phyloP scores from a whole-genome alignment of 2,797 vertebrate genomes.

The Oreochromis grahami region DNA sequence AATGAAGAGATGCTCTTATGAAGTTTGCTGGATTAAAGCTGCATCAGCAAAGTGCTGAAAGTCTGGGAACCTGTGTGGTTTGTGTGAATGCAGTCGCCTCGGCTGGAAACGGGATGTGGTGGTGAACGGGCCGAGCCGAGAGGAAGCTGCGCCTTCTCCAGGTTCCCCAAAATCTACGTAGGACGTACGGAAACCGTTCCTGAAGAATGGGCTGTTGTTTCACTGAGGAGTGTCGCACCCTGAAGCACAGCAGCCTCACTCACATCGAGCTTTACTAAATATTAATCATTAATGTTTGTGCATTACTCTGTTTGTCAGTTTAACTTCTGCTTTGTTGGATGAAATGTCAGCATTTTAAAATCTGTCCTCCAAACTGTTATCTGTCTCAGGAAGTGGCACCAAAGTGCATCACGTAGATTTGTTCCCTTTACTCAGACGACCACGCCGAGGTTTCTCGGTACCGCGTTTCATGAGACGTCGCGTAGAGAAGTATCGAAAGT shows the following conservation, averaged over 20 bases:
- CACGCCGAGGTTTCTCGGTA: background rate
- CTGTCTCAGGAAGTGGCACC: background rate
- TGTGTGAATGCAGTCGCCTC: background rate
- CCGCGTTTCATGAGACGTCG: background rate
- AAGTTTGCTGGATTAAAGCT: background rate
- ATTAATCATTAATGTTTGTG: background rate
- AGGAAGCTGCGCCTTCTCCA: background rate
- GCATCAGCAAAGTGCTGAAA: background rate
- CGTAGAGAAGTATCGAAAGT: background rate
- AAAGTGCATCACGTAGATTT: fast-evolving
- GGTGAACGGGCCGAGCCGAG: background rate
- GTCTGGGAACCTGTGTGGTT: background rate
- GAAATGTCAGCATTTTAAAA: background rate
- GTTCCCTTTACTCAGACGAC: fast-evolving
- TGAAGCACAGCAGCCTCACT: background rate
- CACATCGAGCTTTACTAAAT: background rate
- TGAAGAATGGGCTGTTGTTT: background rate
- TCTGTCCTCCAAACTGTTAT: fast-evolving
- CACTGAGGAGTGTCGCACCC: fast-evolving
- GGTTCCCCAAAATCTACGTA: background rate
- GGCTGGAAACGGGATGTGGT: background rate
- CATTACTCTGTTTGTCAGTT: background rate
- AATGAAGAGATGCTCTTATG: background rate
- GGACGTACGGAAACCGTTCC: background rate
- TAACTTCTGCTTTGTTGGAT: background rate